Percentiles rank a stretch among this genome's conserved stretches.
Conservation (phyloP, 2,113 vertebrate genomes). For the Sylvilagus bachmani region DNA sequence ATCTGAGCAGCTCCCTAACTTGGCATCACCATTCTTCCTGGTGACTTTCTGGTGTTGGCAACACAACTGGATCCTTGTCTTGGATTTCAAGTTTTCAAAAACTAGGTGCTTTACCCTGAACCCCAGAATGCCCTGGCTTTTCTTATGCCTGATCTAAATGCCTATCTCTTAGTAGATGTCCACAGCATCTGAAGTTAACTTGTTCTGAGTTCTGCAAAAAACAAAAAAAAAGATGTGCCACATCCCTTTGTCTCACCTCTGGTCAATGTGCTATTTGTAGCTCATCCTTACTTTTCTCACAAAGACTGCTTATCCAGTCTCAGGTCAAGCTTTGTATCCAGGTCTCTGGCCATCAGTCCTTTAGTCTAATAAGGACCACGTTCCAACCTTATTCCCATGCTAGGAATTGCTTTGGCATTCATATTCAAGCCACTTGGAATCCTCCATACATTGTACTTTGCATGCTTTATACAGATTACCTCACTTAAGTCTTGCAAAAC, state of each 20-base stretch:
- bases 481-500: not conserved
- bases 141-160: not conserved
- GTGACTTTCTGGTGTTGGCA: not conserved
- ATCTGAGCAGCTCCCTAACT: not conserved
- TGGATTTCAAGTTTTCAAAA: not conserved
- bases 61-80: not conserved
- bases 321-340: not conserved
- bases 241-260: not conserved
- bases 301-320: not conserved
- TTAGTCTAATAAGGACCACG: not conserved
- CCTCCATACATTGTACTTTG: not conserved
- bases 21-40: not conserved
- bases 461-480: constrained; percentile 8
- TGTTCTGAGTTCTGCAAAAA: not conserved
- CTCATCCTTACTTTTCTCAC: not conserved
- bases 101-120: not conserved
- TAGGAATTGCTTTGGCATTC: constrained; percentile 39
- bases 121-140: not conserved
- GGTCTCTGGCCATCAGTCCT: not conserved
- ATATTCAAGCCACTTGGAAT: not conserved
- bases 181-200: not conserved
- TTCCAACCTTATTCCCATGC: not conserved
- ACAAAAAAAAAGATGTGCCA: not conserved
- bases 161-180: not conserved
- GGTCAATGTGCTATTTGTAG: not conserved